Conservation (phyloP, 2,113 vertebrate genomes). For the Dolichallabes microphthalmus region DNA sequence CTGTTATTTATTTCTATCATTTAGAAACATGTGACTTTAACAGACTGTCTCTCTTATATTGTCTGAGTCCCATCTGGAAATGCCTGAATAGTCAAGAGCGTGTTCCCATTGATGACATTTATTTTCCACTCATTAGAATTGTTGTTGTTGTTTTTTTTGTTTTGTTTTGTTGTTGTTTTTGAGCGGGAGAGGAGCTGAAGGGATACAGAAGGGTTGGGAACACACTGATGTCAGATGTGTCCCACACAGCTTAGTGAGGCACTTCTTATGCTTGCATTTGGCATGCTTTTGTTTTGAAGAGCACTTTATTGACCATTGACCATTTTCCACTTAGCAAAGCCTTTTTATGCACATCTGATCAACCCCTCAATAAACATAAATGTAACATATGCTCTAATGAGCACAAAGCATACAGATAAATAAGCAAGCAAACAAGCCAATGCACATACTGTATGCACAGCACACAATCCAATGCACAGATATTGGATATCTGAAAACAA, state of each 20-base stretch:
- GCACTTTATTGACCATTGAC: constrained; percentile 51
- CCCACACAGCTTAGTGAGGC: constrained; percentile 41
- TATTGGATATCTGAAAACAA: neutral
- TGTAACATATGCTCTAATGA: constrained; percentile 29
- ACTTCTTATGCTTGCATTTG: constrained; percentile 47
- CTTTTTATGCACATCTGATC: constrained; percentile 48
- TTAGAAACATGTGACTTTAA: constrained; percentile 34
- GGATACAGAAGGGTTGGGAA: constrained; percentile 39
- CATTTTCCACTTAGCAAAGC: constrained; percentile 54
- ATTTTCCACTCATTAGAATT: constrained; percentile 53
- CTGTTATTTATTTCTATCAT: constrained; percentile 25
- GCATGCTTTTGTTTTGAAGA: constrained; percentile 54
- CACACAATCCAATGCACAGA: neutral
- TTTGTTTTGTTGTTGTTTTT: constrained; percentile 42
- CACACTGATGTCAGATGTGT: constrained; percentile 53
- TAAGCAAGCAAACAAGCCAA: neutral
- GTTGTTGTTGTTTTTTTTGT: constrained; percentile 41
- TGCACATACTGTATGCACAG: neutral
- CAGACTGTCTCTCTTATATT: constrained; percentile 31
- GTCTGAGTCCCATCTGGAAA: constrained; percentile 57
- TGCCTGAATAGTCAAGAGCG: constrained; percentile 49
- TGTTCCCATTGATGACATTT: constrained; percentile 53
- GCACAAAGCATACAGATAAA: constrained; percentile 25
- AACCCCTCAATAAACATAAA: neutral
- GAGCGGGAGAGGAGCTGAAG: constrained; percentile 30